These are phyloP conservation scores for Pomacea maculata DNA, from an alignment of 1,140 invertebrate genomes.

Conservation along the genomic window DNA sequence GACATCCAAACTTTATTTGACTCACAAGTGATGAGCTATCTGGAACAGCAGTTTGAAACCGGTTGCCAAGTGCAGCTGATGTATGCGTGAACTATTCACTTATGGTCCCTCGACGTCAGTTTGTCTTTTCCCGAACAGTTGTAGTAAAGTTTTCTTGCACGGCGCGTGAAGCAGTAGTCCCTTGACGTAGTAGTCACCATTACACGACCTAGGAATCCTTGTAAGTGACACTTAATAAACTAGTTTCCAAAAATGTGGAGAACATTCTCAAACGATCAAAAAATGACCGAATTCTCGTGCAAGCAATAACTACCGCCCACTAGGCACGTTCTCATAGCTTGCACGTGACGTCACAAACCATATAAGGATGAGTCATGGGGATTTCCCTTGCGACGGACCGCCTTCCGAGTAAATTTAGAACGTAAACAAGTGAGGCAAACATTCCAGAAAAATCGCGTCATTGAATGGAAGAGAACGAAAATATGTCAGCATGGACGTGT, in stretches of 20 bases:
- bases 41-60: background rate
- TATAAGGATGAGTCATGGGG: background rate
- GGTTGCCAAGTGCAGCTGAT: no score
- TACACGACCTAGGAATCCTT: background rate
- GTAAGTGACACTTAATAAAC: background rate
- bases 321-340: background rate
- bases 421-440: background rate
- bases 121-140: no score
- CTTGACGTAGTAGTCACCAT: background rate
- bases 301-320: background rate
- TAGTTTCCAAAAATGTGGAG: background rate
- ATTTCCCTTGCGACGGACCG: constrained; percentile 1
- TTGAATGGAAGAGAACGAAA: no score
- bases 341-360: background rate
- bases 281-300: background rate
- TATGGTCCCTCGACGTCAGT: no score
- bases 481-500: no score
- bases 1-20: background rate
- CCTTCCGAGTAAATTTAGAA: background rate
- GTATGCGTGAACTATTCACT: no score
- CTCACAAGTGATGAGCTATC: background rate
- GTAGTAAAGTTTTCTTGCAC: no score
- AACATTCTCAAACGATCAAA: background rate
- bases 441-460: background rate
- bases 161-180: no score